Percentiles rank a stretch among this genome's conserved stretches.
phyloP scores from a whole-genome alignment of 2,888 invertebrate species.

The Agrilus biguttatus region DNA sequence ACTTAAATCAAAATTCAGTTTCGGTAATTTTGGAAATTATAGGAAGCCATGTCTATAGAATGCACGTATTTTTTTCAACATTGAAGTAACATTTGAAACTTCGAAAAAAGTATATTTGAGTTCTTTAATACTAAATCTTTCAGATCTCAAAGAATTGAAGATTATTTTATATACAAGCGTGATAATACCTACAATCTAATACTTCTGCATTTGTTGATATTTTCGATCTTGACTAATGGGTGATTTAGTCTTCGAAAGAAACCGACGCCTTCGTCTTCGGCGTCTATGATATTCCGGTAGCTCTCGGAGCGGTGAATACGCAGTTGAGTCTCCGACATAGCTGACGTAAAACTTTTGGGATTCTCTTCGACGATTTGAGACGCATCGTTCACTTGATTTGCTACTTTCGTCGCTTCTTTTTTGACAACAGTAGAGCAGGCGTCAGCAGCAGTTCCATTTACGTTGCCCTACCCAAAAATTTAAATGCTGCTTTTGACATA shows the following conservation, averaged over 20 bases:
- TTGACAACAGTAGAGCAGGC: slow-evolving; percentile 34
- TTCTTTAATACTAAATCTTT: too few relatives aligned
- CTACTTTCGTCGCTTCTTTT: slow-evolving; percentile 14
- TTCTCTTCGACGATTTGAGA: slow-evolving; percentile 9
- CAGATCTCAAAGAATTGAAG: too few relatives aligned
- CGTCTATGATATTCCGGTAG: slow-evolving; percentile 30
- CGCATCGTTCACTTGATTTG: slow-evolving; percentile 2
- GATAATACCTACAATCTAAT: slow-evolving; percentile 24
- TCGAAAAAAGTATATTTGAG: too few relatives aligned
- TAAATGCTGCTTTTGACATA: slow-evolving; percentile 6
- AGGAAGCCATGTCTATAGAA: too few relatives aligned
- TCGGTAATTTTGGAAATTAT: too few relatives aligned
- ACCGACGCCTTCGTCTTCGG: slow-evolving; percentile 20
- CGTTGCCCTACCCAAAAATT: slow-evolving; percentile 35
- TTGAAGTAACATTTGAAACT: too few relatives aligned
- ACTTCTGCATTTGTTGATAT: slow-evolving; percentile 25
- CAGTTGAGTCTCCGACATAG: slow-evolving; percentile 16
- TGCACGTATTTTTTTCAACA: too few relatives aligned
- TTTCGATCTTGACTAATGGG: slow-evolving; percentile 29
- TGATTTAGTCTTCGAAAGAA: slow-evolving; percentile 28
- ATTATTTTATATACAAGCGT: too few relatives aligned
- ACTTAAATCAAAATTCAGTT: too few relatives aligned
- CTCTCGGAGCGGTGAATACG: slow-evolving; percentile 39
- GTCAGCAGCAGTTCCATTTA: slow-evolving; percentile 37
- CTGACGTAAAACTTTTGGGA: slow-evolving; percentile 9